Percentiles rank a stretch among this genome's conserved stretches.
Conservation (phyloP, 2,797 vertebrate genomes). For the Rhinoraja longicauda region DNA sequence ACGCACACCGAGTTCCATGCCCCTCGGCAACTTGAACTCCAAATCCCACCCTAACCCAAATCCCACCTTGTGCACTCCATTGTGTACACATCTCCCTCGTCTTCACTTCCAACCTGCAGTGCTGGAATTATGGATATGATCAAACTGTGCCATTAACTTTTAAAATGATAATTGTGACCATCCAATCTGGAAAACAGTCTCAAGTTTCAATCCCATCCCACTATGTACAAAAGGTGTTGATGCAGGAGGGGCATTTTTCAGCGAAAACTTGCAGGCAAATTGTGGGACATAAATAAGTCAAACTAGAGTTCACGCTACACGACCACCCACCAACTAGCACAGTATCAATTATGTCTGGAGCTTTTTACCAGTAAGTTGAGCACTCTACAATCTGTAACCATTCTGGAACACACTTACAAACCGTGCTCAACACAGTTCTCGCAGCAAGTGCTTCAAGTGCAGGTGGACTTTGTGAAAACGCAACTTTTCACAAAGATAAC, state of each 20-base stretch:
- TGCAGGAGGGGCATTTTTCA: neutral
- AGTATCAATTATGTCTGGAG: neutral
- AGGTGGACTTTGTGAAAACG: neutral
- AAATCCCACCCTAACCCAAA: neutral
- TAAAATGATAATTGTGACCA: neutral
- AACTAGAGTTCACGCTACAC: neutral
- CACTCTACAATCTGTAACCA: neutral
- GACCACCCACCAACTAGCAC: neutral
- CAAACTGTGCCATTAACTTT: neutral
- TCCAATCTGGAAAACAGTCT: neutral
- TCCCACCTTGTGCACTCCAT: neutral
- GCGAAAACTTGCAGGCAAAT: neutral
- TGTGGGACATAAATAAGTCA: neutral
- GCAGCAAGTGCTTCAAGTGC: neutral
- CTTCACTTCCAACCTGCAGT: neutral
- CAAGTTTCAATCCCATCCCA: neutral
- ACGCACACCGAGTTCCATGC: neutral
- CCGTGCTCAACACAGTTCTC: neutral
- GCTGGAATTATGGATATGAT: neutral
- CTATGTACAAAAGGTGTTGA: neutral
- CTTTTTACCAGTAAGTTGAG: neutral
- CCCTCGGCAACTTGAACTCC: neutral
- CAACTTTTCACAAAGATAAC: neutral
- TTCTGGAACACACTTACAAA: neutral
- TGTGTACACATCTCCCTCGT: too few species aligned